Conservation (phyloP, 2,888 invertebrate species). For the Cheilosia variabilis region DNA sequence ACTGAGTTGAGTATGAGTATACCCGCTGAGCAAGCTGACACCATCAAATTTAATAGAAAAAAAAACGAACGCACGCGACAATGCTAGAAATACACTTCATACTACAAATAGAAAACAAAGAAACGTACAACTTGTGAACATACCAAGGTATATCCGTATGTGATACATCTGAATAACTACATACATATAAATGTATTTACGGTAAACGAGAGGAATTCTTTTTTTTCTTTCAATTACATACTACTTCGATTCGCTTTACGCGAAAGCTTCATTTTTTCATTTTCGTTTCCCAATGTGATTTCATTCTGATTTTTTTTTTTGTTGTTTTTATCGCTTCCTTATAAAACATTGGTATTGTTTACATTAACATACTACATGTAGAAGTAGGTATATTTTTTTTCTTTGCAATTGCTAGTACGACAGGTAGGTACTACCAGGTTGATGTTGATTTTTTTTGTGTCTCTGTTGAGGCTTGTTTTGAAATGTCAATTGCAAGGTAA, state of each 20-base stretch:
- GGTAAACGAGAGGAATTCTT: background rate
- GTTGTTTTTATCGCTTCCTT: background rate
- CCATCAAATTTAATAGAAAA: background rate
- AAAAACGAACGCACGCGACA: background rate
- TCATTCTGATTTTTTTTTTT: slow-evolving; percentile 18
- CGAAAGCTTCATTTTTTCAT: slow-evolving; percentile 10
- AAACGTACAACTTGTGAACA: background rate
- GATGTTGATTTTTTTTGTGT: slow-evolving; percentile 6
- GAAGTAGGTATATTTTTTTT: background rate
- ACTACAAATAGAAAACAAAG: slow-evolving; percentile 6
- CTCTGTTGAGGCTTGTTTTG: slow-evolving; percentile 41
- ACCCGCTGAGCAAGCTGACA: background rate
- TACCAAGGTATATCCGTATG: background rate
- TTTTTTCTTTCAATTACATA: slow-evolving; percentile 14
- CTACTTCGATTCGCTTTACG: slow-evolving; percentile 28
- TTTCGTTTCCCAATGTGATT: slow-evolving; percentile 17
- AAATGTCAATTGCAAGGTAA: slow-evolving; percentile 64
- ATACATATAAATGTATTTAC: background rate
- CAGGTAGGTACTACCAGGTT: background rate
- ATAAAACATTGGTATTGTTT: slow-evolving; percentile 23
- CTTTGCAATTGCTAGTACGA: background rate
- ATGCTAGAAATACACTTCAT: background rate
- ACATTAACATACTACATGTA: slow-evolving; percentile 8
- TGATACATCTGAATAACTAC: background rate
- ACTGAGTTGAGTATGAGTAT: background rate